phyloP scores from a whole-genome alignment of 2,113 vertebrate genomes.

The Aplodontia rufa region DNA sequence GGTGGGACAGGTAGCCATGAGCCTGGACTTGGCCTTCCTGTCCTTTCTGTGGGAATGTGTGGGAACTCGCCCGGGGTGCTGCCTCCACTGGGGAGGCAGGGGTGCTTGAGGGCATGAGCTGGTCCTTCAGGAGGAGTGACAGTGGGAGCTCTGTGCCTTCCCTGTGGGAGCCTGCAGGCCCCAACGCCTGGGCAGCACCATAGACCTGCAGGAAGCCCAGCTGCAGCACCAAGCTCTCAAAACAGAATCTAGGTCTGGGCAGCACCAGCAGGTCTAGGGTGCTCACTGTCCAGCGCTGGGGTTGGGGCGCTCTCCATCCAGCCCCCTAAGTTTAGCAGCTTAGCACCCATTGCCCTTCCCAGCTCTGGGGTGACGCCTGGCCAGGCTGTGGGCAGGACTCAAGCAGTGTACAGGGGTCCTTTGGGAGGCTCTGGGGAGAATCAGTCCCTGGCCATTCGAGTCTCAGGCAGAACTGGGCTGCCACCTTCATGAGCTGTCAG shows the following conservation, averaged over 20 bases:
- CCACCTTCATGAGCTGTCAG: too few relatives aligned
- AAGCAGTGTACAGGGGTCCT: neutral
- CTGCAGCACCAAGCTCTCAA: too few relatives aligned
- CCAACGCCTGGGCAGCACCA: too few relatives aligned
- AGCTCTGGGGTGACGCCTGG: neutral
- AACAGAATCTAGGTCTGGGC: too few relatives aligned
- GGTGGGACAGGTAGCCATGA: neutral
- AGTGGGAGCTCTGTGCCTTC: too few relatives aligned
- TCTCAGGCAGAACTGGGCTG: neutral
- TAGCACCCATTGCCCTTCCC: neutral
- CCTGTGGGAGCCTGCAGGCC: neutral
- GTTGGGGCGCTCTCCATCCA: too few relatives aligned
- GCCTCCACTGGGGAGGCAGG: neutral
- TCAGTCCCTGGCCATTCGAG: too few relatives aligned
- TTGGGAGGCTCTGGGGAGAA: neutral
- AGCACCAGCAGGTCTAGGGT: neutral
- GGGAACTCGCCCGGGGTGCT: neutral
- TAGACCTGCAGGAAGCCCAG: too few relatives aligned
- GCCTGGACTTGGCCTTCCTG: neutral
- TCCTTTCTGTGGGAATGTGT: too few relatives aligned
- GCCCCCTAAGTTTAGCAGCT: too few relatives aligned
- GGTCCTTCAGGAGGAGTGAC: neutral
- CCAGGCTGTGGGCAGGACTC: too few relatives aligned
- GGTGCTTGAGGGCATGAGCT: too few relatives aligned
- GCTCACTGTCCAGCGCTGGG: neutral